Base-by-base conservation (phyloP, 2,113 vertebrate genomes). In the Bubo bubo region DNA sequence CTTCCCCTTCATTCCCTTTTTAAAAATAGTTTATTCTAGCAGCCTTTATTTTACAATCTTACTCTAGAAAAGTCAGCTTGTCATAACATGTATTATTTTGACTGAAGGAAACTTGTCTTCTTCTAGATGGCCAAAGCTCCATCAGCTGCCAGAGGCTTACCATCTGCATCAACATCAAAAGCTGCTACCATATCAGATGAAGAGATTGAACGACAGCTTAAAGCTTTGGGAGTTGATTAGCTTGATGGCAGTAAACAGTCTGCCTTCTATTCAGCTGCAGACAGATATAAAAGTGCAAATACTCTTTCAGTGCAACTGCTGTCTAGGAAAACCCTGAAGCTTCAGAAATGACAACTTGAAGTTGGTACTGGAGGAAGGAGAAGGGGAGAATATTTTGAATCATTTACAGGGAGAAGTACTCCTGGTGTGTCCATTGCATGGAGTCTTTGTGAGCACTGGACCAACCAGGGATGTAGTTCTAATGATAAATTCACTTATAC, bases 171-270 rank as follows among this genome's bases (percentile, higher is more conserved):
- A 20, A 97, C 99, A 62, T 98, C 99, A 62, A 99, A 99, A 95
- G 76, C 97, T 52, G 59, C 98, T 91, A 98, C 98, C 37, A 99
- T 99, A 93, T 99, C 99, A 0, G 99, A 99, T 80, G 99, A 99
- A 71, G 99, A 99, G 97, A 99, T 99, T 53, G 99, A 99, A 97
- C 98, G 99, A 84, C 99, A 99, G 95, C 99, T 99, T 79, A 98
- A 99, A 97, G 99, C 99, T 49, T 96, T 99, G 96, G 99, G 99
- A 91, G 99, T 99, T 90, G 99, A 99, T 98, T 99, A 99, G 98
- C 60, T 39, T 13, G 73, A 39, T 30, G 70, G 63, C 86, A 34
- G 4, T 68, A 56, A 35, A 35, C 79, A 86, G 35, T 60, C 94
- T 96, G 90, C 83, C 58, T 92, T 91, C 93, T 70, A 86, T 45